Base-by-base conservation (phyloP, 2,888 invertebrate genomes). In the Atethmia centrago region DNA sequence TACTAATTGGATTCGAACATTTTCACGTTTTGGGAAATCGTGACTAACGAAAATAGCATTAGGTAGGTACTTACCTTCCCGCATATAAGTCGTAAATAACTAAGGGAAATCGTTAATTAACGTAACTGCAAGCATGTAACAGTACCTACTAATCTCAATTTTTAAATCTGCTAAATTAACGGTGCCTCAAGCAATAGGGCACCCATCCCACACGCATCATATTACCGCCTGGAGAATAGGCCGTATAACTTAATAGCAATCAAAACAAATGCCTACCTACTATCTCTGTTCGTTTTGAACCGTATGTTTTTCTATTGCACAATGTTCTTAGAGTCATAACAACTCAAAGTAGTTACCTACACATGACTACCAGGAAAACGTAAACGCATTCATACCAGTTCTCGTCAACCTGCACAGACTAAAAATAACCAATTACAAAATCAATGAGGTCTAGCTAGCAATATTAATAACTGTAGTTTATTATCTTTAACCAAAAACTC, bases 331-430 rank as follows among this genome's bases (percentile, higher is more conserved):
- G n/a, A 49, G 9, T n/a, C 40, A 47, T 40, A 59, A 47, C 31
- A 45, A 58, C 31, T 45, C 14, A 28, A 28, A 70, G 47, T 69
- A 42, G 14, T 73, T 56, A n/a, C n/a, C n/a, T n/a, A 47, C 51
- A 55, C 56, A 70, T 45, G 8, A 45, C n/a, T 61, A 83, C 80
- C 66, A 83, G 79, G 80, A 80, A 83, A 80, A 80, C 31, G 1
- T 51, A 42, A 79, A 21, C 25, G 56, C 53, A 62, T 49, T 63
- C 47, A 64, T 56, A 51, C 56, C n/a, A 55, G 59, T 67, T 66
- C 55, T 70, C 51, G 51, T 67, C 70, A 70, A 53, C 47, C 49
- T 45, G 21, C 42, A 47, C 14, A 36, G 16, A 47, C 61, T 66
- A 53, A 70, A 64, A 42, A 62, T 47, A 70, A 55, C 28, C 19